Evolutionary conservation across 2,888 invertebrate genomes (phyloP).

Genomic region (Diogma glabrata): DNA sequence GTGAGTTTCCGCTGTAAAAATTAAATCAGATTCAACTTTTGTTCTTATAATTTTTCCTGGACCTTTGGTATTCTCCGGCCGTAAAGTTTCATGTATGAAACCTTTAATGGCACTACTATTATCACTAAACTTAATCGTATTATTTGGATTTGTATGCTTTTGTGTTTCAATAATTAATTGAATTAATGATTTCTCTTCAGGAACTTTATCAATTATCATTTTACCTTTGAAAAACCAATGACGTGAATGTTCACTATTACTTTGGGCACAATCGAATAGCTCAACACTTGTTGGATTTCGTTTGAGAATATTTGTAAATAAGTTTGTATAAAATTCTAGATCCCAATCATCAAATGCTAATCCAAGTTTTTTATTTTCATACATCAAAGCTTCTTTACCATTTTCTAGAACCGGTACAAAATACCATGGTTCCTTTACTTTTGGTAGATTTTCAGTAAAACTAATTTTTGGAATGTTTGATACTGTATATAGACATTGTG

Average conservation of each 20-base stretch:
- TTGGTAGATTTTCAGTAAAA: constrained; percentile 54
- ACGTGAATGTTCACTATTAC: constrained; percentile 94
- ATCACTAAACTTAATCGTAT: constrained; percentile 93
- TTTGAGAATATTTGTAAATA: constrained; percentile 71
- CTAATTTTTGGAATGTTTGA: constrained; percentile 51
- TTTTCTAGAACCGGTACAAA: constrained; percentile 69
- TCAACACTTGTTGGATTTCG: constrained; percentile 96
- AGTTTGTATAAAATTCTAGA: constrained; percentile 74
- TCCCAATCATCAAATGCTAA: constrained; percentile 91
- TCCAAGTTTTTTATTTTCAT: constrained; percentile 68
- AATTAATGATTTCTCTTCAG: constrained; percentile 70
- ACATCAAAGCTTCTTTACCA: constrained; percentile 68
- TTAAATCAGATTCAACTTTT: constrained; percentile 64
- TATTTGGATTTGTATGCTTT: constrained; percentile 72
- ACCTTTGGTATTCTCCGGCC: constrained; percentile 45
- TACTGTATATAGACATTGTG: constrained; percentile 70
- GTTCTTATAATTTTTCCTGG: constrained; percentile 52
- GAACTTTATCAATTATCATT: constrained; percentile 68
- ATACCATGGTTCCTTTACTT: constrained; percentile 63
- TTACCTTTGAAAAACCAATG: constrained; percentile 98
- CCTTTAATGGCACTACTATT: constrained; percentile 94
- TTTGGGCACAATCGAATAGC: constrained; percentile 95
- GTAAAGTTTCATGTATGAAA: constrained; percentile 55
- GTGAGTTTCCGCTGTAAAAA: constrained; percentile 98
- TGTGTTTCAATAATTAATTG: constrained; percentile 91